Percentiles rank a stretch among this genome's conserved stretches.
These are phyloP conservation scores for Aphelenchoides fujianensis DNA, from an alignment of 1,140 invertebrate genomes.

Conservation along the genomic window DNA sequence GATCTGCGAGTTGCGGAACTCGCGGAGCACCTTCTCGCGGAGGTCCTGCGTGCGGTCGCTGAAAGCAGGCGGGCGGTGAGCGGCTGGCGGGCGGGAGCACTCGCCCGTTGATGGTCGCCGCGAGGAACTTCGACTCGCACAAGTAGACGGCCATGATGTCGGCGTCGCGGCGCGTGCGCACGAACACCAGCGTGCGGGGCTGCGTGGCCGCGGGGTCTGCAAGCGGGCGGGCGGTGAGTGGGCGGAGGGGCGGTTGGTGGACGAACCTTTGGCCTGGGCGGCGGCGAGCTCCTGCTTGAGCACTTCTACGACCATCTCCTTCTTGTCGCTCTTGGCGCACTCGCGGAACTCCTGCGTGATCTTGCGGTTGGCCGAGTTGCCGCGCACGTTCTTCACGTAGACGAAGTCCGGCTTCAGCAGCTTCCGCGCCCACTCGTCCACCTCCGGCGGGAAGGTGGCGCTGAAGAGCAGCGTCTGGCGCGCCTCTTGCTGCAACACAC, in stretches of 20 bases:
- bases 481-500: conserved; percentile 61
- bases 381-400: background rate
- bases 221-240: too few species aligned
- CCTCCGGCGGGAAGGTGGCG: conserved; percentile 67
- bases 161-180: conserved; percentile 81
- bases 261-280: too few species aligned
- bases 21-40: conserved; percentile 78
- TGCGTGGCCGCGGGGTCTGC: background rate
- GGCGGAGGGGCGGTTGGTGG: too few species aligned
- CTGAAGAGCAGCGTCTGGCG: conserved; percentile 67
- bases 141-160: conserved; percentile 80
- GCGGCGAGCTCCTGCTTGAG: background rate
- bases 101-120: conserved; percentile 29
- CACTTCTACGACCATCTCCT: conserved; percentile 62
- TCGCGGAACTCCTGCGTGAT: conserved; percentile 78
- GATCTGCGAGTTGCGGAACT: conserved; percentile 72
- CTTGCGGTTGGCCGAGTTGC: conserved; percentile 78
- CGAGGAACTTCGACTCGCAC: conserved; percentile 61
- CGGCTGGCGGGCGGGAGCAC: background rate
- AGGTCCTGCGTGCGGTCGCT: conserved; percentile 80
- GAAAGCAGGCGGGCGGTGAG: conserved; percentile 25
- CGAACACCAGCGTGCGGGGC: conserved; percentile 77
- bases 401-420: conserved; percentile 11
- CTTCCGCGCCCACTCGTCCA: conserved; percentile 46
- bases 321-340: conserved; percentile 73